These are phyloP conservation scores for Glandiceps talaboti DNA, from an alignment of 53 echinoderm and acorn worm species.

Conservation along the genomic window DNA sequence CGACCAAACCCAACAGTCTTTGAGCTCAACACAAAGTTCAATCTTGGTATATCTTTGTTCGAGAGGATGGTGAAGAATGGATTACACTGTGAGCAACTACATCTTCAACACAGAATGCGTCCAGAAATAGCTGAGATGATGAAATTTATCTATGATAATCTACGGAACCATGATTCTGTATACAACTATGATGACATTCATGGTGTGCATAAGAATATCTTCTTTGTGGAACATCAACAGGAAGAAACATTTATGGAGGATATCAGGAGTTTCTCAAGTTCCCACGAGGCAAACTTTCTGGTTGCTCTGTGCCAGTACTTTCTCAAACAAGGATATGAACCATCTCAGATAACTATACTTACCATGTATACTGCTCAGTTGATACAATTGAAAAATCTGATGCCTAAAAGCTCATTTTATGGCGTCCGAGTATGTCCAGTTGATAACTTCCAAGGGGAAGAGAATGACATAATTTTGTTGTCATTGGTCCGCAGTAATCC, in stretches of 20 bases:
- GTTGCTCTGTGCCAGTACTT: constrained; percentile 51
- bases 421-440: constrained; percentile 45
- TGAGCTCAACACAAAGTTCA: constrained; percentile 37
- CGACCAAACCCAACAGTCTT: constrained; percentile 53
- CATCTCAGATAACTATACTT: constrained; percentile 62
- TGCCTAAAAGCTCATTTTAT: constrained; percentile 19
- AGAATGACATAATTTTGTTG: constrained; percentile 72
- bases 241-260: constrained; percentile 36
- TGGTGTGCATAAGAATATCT: constrained; percentile 34
- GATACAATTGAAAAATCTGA: constrained; percentile 33
- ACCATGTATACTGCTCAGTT: constrained; percentile 52
- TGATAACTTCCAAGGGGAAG: constrained; percentile 71
- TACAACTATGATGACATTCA: constrained; percentile 18
- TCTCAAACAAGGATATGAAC: constrained; percentile 53
- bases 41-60: constrained; percentile 60
- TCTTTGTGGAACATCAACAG: constrained; percentile 2
- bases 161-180: constrained; percentile 37
- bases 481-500: constrained; percentile 61
- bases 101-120: constrained; percentile 73
- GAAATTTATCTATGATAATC: constrained; percentile 36
- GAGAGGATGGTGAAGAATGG: constrained; percentile 50
- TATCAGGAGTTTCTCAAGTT: constrained; percentile 45
- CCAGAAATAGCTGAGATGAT: constrained; percentile 70
- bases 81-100: constrained; percentile 28
- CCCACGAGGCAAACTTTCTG: constrained; percentile 62